Base-by-base conservation (phyloP, 2,113 vertebrate genomes). In the Chamaea fasciata region DNA sequence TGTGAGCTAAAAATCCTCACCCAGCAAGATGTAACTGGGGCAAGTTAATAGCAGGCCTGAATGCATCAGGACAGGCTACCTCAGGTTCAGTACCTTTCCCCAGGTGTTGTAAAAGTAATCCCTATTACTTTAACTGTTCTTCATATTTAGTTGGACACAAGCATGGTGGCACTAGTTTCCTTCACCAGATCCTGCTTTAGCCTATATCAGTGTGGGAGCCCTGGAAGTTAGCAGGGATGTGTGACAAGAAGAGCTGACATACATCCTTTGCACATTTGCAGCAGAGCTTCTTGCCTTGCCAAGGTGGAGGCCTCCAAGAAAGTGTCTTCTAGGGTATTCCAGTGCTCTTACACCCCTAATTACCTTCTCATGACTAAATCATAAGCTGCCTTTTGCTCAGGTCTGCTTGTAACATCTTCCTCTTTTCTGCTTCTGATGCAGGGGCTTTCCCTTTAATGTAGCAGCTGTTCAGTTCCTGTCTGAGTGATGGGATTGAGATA, bases 311-410 rank as follows among this genome's bases (percentile, higher is more conserved):
- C 42, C 96, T 94, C 57, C 39, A 78, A 93, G 95, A 82, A 90
- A 55, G 31, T 27, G 19, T 53, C 83, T 96, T 80, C 87, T 55
- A 63, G 53, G 94, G 49, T 80, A 95, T 97, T 95, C 91, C 59
- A 84, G 77, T 91, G 88, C 92, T 97, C 76, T 94, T 85, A 78
- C 63, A 88, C 84, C 59, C 95, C 86, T 97, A 95, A 98, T 97
- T 97, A 97, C 87, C 63, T 92, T 81, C 93, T 95, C 96, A 97
- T 97, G 88, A 93, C 87, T 96, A 95, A 96, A 97, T 97, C 96
- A 97, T 97, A 60, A 96, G 89, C 90, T 96, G 95, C 71, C 93
- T 90, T 90, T 95, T 87, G 86, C 95, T 95, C 86, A 35, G 92
- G 92, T 96, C 81, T 94, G 80, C 95, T 97, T 94, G 83, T 97